Evolutionary conservation across 2,888 invertebrate species (phyloP), one percentile per base, ranked within the genome.

Genomic region (Cremastinae sp.): DNA sequence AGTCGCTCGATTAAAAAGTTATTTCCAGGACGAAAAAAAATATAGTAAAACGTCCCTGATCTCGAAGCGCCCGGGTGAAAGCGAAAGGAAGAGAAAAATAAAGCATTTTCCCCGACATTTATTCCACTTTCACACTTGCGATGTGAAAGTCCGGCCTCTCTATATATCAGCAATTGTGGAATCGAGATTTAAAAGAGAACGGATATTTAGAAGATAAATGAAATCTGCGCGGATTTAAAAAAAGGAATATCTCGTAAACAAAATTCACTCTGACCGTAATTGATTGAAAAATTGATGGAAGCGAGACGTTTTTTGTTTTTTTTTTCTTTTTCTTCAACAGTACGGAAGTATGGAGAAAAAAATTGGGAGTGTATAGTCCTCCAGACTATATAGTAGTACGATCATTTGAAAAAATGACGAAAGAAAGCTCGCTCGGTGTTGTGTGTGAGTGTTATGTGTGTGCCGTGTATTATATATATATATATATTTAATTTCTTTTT

Each of bases 391-490:
- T n/a, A n/a, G n/a, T n/a, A n/a, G 54, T 54, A 71, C 54, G 43
- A 70, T 49, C 43, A 77, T 77, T 76, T 47, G 53, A 56, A 74
- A 41, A 66, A 74, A 71, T 53, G 74, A 61, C 70, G 74, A 74
- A 62, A 73, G 56, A 59, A 54, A 54, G 47, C 59, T 41, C 76
- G 58, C 53, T 71, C 70, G 53, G 62, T 68, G 66, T 54, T 71
- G 16, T 41, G 22, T 28, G 12, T 72, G 47, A 41, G 61, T 62
- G 58, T 69, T 51, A 69, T 56, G 58, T 64, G 28, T 66, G 49
- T n/a, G 4, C 16, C 49, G 7, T 49, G 10, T 49, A 49, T 49
- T 28, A 47, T 34, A 34, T 47, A 36, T 47, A 47, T 22, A 43
- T 59, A 59, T 43, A 58, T 18, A 20, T 28, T 28, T 28, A 28